Evolutionary conservation across 2,888 invertebrate genomes (phyloP).

Genomic region (Ornithoptera priamus): DNA sequence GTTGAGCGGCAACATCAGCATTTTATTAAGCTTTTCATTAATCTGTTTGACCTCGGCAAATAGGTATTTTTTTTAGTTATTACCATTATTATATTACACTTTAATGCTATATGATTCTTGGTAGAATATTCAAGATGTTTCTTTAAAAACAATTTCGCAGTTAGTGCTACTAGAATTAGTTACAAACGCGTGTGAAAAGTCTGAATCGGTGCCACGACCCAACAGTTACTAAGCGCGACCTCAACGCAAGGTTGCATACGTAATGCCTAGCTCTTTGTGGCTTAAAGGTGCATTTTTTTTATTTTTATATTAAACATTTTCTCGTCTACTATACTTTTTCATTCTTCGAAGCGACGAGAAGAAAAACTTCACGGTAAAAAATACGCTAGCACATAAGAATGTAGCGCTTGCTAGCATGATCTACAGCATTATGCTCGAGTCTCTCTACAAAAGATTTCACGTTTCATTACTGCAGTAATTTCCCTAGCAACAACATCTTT

Average conservation of each 20-base stretch:
- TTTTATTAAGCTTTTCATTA: too few relatives aligned
- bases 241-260: conserved; percentile 11
- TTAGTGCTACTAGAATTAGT: conserved; percentile 3
- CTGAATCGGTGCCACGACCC: conserved; percentile 11
- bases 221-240: conserved; percentile 7
- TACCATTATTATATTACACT: background rate
- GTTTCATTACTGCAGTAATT: too few relatives aligned
- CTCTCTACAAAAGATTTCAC: too few relatives aligned
- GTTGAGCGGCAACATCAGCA: too few relatives aligned
- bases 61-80: too few relatives aligned
- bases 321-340: background rate
- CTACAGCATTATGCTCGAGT: too few relatives aligned
- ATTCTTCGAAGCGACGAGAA: too few relatives aligned
- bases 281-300: conserved; percentile 3
- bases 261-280: conserved; percentile 5
- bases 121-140: background rate
- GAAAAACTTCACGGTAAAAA: too few relatives aligned
- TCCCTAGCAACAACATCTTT: too few relatives aligned
- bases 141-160: background rate
- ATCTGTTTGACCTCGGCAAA: too few relatives aligned
- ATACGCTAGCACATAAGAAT: too few relatives aligned
- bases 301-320: conserved; percentile 1
- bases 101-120: background rate
- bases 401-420: too few relatives aligned
- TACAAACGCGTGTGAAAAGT: conserved; percentile 13